Evolutionary conservation across 2,888 invertebrate genomes (phyloP).

Genomic region (Eilema caniola): DNA sequence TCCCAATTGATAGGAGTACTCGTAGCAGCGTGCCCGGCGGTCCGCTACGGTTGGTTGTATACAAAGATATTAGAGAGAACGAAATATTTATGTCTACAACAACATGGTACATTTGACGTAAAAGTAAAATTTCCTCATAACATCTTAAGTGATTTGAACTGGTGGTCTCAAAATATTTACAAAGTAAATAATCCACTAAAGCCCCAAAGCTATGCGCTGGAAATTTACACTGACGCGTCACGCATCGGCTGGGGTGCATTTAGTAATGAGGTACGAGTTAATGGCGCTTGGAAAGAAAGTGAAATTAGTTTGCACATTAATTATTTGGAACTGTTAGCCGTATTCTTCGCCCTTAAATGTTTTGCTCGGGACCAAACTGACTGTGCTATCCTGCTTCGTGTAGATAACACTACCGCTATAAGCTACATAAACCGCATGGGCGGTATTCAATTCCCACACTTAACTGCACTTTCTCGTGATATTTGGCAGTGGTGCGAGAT

Average conservation of each 20-base stretch:
- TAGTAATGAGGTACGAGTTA: not conserved
- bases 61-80: not conserved
- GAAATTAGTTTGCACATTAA: not conserved
- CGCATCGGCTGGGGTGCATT: not conserved
- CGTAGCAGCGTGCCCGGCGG: not conserved
- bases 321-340: not conserved
- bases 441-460: not conserved
- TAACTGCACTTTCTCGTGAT: not conserved
- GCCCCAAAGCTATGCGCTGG: not conserved
- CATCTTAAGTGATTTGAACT: no score
- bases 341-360: not conserved
- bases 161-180: not conserved
- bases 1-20: slow-evolving; percentile 28
- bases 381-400: no score
- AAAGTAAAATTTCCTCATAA: not conserved
- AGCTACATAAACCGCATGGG: not conserved
- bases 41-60: not conserved
- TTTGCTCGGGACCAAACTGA: not conserved
- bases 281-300: not conserved
- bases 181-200: not conserved
- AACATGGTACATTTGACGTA: not conserved
- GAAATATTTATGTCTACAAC: not conserved
- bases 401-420: not conserved
- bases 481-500: slow-evolving; percentile 6
- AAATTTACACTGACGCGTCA: not conserved